Conservation (phyloP, 2,113 vertebrate species). For the Aythya baeri region DNA sequence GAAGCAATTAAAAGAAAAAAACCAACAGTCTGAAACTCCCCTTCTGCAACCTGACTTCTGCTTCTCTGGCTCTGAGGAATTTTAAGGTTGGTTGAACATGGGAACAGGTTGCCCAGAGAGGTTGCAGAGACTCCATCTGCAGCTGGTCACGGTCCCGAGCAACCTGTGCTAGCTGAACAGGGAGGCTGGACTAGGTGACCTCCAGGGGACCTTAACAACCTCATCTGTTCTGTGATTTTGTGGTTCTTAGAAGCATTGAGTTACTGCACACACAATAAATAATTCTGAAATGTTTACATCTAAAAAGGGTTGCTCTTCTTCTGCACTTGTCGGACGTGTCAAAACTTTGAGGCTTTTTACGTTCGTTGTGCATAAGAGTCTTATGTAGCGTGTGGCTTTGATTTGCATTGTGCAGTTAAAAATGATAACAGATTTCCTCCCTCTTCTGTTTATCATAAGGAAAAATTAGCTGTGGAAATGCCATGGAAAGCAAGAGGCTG, state of each 20-base stretch:
- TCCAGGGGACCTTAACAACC: neutral
- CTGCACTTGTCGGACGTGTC: neutral
- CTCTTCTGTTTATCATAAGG: neutral
- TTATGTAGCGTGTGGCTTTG: neutral
- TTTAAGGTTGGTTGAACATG: neutral
- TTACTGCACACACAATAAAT: neutral
- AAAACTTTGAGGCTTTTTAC: neutral
- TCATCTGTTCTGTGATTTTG: neutral
- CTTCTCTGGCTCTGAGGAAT: neutral
- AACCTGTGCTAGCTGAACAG: neutral
- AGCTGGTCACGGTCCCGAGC: neutral
- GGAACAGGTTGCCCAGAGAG: neutral
- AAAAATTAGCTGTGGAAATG: neutral
- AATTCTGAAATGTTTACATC: neutral
- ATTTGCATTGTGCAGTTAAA: neutral
- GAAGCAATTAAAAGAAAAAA: neutral
- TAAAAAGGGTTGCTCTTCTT: neutral
- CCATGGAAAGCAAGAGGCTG: neutral
- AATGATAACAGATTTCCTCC: neutral
- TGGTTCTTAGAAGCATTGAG: neutral
- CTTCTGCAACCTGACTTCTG: neutral
- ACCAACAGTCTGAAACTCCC: neutral
- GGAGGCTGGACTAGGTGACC: neutral
- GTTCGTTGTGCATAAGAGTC: neutral
- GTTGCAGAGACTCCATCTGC: neutral